Evolutionary conservation across 2,888 invertebrate genomes (phyloP), one percentile per base, ranked within the genome.

Genomic region (Keiferia lycopersicella): DNA sequence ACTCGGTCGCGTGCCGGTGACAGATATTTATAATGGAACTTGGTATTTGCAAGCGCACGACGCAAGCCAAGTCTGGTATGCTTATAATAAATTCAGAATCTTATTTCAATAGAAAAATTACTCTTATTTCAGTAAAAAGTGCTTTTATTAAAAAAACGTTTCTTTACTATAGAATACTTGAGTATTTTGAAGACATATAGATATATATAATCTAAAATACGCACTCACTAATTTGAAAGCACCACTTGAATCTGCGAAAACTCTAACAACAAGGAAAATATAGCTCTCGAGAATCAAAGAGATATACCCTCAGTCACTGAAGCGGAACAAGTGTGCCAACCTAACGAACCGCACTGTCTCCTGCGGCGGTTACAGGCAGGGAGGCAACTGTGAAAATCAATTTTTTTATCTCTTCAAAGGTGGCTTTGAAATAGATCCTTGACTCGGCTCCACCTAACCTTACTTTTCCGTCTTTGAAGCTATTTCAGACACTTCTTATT

Each of bases 21-120:
- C 88, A 86, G 87, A 83, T 84, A 86, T 87, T 86, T 86, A 87
- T 86, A 83, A 82, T 77, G 73, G 74, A 73, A 73, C 73, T 67
- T 64, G 66, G 65, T 38, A 64, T 59, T 45, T 22, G 51, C 59
- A 6, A 2, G 59, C n/a, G 22, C 41, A 16, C 1, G n/a, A n/a
- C 14, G 26, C 53, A 12, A 30, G 6, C 3, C 30, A 30, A 4
- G 30, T 30, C 30, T 30, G 30, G 6, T 30, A 30, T 30, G 30
- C 2, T 4, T 30, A 30, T 6, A 30, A 30, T 2, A 6, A 30
- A 30, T 4, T 30, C 2, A 4, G 30, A 30, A 30, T 6, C 6
- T 6, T 30, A 30, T 30, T 30, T 30, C 30, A 6, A 2, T 30
- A 30, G 2, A 30, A 30, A 30, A 6, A 30, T 30, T 30, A 30